Base-by-base conservation (phyloP, 2,888 invertebrate genomes). In the Griposia aprilina region DNA sequence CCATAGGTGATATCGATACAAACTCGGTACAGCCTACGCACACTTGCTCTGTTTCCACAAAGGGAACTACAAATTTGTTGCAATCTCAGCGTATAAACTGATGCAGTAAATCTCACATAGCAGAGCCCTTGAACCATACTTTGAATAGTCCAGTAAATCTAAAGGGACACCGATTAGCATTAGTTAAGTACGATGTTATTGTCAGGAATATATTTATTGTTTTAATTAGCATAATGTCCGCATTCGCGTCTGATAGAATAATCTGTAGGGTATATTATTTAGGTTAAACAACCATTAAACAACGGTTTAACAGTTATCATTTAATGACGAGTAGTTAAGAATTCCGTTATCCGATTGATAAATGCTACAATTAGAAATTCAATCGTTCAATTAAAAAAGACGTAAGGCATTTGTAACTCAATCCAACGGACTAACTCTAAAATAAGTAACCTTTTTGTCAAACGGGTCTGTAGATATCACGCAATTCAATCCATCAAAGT, bases 131-230 rank as follows among this genome's bases (percentile, higher is more conserved):
- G 10, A 48, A 83, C 60, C 50, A 36, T 79, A 83, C 62, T 60
- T 69, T 55, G 48, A 78, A 82, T 70, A 55, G 68, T 45, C 36
- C 55, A 55, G 55, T 83, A 69, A 65, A 80, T 80, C 70, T 76
- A 13, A 17, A 15, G 30, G 26, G 30, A 71, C 67, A 68, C 17
- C 59, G 67, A 84, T 80, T 84, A 80, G 66, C 70, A 63, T 82
- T 70, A 67, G 23, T 71, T 59, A 15, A 59, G 62, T 48, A 63
- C 62, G 26, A 70, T 52, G 57, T 75, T 70, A 75, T 84, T 84
- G 66, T 52, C 69, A n/a, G 36, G n/a, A n/a, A 20, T 55, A 30
- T 69, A 77, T 78, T 83, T 78, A 82, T 81, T 13, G 69, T 74
- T 81, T 68, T 78, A n/a, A 74, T 83, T 74, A 45, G 30, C 77